Evolutionary conservation across 2,797 vertebrate genomes (phyloP).

Genomic region (Varecia variegata): DNA sequence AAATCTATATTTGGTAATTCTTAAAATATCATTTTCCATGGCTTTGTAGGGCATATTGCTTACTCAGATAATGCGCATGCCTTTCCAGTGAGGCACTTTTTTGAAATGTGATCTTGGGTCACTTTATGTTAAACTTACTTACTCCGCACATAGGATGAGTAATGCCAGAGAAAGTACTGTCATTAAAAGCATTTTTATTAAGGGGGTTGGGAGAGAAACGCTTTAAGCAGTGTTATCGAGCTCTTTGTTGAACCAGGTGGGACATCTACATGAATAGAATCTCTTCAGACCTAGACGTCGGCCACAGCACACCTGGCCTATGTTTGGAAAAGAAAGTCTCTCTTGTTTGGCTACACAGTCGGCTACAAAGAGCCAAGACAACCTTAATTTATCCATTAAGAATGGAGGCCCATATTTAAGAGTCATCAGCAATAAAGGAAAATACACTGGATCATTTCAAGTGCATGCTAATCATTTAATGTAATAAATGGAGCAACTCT

Average conservation of each 20-base stretch:
- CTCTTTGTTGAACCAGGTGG: conserved; percentile 79
- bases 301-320: conserved; percentile 81
- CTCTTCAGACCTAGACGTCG: conserved; percentile 65
- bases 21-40: conserved; percentile 72
- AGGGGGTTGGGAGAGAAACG: conserved; percentile 22
- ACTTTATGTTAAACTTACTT: conserved; percentile 65
- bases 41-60: conserved; percentile 62
- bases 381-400: conserved; percentile 87
- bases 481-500: conserved; percentile 91
- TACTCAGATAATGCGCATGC: conserved; percentile 60
- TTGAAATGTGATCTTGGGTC: conserved; percentile 65
- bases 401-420: conserved; percentile 88
- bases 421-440: conserved; percentile 89
- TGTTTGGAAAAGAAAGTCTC: conserved; percentile 85
- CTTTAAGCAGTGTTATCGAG: conserved; percentile 50
- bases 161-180: conserved; percentile 68
- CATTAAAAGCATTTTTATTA: conserved; percentile 69
- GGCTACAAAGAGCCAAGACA: conserved; percentile 85
- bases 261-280: conserved; percentile 67
- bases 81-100: conserved; percentile 60
- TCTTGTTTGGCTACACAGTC: conserved; percentile 83
- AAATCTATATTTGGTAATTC: conserved; percentile 73
- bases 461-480: conserved; percentile 90
- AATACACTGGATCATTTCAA: conserved; percentile 90
- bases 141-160: conserved; percentile 60